Evolutionary conservation across 2,113 vertebrate species (phyloP), one percentile per base, ranked within the genome.

Genomic region (Xiphophorus maculatus): DNA sequence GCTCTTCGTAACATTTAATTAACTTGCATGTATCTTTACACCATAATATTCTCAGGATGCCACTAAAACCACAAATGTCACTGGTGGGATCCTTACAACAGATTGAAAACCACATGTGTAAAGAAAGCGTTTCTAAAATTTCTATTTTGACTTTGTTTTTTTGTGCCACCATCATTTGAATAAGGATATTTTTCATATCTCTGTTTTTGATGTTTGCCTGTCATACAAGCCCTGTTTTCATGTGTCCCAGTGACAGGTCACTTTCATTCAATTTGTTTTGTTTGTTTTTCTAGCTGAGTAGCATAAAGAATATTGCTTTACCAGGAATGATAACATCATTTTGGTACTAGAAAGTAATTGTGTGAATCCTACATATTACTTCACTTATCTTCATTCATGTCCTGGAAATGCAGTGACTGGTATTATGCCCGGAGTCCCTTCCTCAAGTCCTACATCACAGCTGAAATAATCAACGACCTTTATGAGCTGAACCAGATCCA

Each of bases 401-500:
- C 84, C 79, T 62, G 63, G 69, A 69, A 2, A n/a, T 81, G 51
- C 89, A 99, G 98, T 87, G 97, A 98, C 86, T 99, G 98, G 97
- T 99, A 97, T 90, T 98, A 97, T 68, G 95, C 94, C 62, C 95
- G 97, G 80, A 99, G 97, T 90, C 98, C 97, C 32, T 96, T 99
- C 77, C 94, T 98, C 76, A 97, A 96, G 91, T 91, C 95, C 28
- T 94, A 95, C 88, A 92, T 97, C 83, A 96, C 94, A 74, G 95
- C 94, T 63, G 96, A 98, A 82, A 97, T 99, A 28, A 95, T 98
- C 84, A 96, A 94, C 84, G 94, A 96, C 2, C 96, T 99, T 11
- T 99, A 99, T 63, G 97, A 99, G 90, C 96, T 99, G 84, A 99
- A 97, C n/a, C 96, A 99, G 1, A 94, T 99, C 77, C 97, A 97